A percentile compares a stretch with the other conserved stretches of the same genome.
phyloP scores from a whole-genome alignment of 2,797 vertebrate genomes.

The Sebastes kiyomatsui region DNA sequence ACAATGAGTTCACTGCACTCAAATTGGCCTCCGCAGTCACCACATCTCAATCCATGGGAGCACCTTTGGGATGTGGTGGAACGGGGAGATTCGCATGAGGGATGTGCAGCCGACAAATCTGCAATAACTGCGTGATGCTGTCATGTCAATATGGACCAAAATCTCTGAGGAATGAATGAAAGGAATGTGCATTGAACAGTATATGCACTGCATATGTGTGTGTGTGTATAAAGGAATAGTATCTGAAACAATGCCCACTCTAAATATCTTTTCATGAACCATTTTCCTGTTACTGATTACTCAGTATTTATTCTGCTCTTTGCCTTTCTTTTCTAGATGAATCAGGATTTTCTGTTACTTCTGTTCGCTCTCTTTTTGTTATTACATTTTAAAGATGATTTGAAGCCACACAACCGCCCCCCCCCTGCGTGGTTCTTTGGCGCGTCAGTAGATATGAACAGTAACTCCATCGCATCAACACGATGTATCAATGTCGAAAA shows the following conservation, averaged over 20 bases:
- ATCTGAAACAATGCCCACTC: background rate
- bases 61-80: constrained; percentile 36
- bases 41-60: background rate
- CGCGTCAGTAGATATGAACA: constrained; percentile 11
- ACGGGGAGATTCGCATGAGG: constrained; percentile 46
- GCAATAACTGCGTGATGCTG: background rate
- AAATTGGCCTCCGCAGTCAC: background rate
- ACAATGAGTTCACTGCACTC: background rate
- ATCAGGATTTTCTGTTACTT: background rate
- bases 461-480: background rate
- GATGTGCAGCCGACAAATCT: constrained; percentile 61
- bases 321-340: background rate
- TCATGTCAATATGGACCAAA: background rate
- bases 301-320: background rate
- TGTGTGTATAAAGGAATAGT: background rate
- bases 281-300: background rate
- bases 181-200: background rate
- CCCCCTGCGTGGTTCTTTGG: background rate
- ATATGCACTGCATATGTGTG: background rate
- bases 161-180: background rate
- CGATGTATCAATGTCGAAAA: background rate
- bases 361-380: background rate
- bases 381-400: background rate
- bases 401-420: background rate
- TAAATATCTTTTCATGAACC: background rate